phyloP scores from a whole-genome alignment of 2,888 invertebrate genomes.

The Spodoptera picta region DNA sequence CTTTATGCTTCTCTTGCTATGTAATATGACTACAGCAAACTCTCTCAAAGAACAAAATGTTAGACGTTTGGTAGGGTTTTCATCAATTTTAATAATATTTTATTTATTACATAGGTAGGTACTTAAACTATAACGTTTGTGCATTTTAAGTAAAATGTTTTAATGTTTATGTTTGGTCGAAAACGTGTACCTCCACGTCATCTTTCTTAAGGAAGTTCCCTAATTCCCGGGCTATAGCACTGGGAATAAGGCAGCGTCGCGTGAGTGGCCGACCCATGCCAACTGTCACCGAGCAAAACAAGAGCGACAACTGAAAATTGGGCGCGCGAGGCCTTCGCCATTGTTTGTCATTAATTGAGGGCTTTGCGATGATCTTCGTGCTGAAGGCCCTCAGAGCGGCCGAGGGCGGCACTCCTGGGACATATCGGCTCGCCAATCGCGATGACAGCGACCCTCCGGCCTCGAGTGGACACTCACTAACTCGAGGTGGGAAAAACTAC shows the following conservation, averaged over 20 bases:
- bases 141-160: conserved; percentile 13
- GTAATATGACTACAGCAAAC: conserved; percentile 1
- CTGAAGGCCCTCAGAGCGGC: conserved; percentile 70
- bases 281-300: conserved; percentile 83
- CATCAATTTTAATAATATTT: too few species aligned
- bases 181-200: conserved; percentile 24
- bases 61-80: too few species aligned
- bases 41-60: not conserved
- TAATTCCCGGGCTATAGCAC: conserved; percentile 46
- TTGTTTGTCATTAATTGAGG: conserved; percentile 87
- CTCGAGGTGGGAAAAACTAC: conserved; percentile 88
- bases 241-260: conserved; percentile 71
- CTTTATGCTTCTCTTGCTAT: conserved; percentile 1
- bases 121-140: conserved; percentile 12
- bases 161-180: conserved; percentile 15
- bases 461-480: conserved; percentile 74
- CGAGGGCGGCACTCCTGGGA: conserved; percentile 84
- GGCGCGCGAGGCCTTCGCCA: conserved; percentile 73
- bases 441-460: conserved; percentile 85
- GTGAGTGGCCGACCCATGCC: conserved; percentile 77
- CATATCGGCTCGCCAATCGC: conserved; percentile 86
- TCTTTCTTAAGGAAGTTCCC: conserved; percentile 26
- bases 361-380: conserved; percentile 85
- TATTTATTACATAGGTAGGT: conserved; percentile 1
- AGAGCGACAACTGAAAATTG: conserved; percentile 86